Evolutionary conservation across 2,113 vertebrate species (phyloP).

Genomic region (Perca fluviatilis): DNA sequence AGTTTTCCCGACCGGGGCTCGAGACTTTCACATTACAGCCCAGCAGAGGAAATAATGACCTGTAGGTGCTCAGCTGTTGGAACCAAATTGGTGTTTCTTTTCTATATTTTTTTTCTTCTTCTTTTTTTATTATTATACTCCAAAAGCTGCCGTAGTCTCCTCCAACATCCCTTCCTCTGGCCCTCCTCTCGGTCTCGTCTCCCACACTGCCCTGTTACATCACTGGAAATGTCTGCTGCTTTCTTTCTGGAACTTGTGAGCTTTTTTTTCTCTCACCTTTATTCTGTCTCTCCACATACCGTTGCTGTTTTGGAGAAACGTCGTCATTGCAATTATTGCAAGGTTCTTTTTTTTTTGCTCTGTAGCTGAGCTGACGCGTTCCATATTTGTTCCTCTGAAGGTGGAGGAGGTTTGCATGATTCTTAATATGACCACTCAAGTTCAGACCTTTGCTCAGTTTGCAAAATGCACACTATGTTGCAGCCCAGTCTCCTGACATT

Average conservation of each 20-base stretch:
- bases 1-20: conserved; percentile 62
- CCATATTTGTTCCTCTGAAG: conserved; percentile 4
- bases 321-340: conserved; percentile 14
- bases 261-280: conserved; percentile 51
- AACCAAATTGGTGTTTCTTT: conserved; percentile 86
- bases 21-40: conserved; percentile 71
- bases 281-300: background rate
- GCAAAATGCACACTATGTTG: background rate
- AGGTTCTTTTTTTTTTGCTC: background rate
- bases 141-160: conserved; percentile 57
- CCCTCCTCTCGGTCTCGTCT: conserved; percentile 76
- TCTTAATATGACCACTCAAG: conserved; percentile 9
- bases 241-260: conserved; percentile 36
- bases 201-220: conserved; percentile 85
- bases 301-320: conserved; percentile 52
- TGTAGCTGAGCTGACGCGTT: background rate
- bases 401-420: background rate
- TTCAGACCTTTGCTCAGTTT: background rate
- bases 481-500: background rate
- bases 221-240: conserved; percentile 74
- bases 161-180: conserved; percentile 10
- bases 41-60: conserved; percentile 85
- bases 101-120: conserved; percentile 21
- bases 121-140: conserved; percentile 82
- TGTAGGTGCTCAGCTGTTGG: conserved; percentile 86